Evolutionary conservation across 2,797 vertebrate species (phyloP), one percentile per base, ranked within the genome.

Genomic region (Sphaeramia orbicularis): DNA sequence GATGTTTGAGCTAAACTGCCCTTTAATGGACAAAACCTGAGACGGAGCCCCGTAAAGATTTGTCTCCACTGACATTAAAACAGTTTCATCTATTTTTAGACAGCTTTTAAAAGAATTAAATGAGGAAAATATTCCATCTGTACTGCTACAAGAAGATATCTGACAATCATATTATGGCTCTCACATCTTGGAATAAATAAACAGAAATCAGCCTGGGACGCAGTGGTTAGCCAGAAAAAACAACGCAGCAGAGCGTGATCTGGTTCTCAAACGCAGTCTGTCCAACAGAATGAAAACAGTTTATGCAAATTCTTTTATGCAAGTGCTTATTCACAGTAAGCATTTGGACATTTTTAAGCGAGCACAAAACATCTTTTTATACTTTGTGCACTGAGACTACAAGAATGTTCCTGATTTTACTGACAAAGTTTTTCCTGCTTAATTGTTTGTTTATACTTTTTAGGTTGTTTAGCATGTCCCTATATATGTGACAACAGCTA

Each of bases 1-100:
- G 36, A 63, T 66, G 67, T 78, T 57, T 38, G 45, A 73, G 53
- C 45, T 4, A 24, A 42, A 69, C 32, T 77, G 37, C 37, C 76
- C 74, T 86, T 79, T 53, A 74, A 81, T 83, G 81, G 74, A 75
- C 54, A 68, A 76, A 76, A 52, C 36, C 54, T 6, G 10, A 59
- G 47, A 11, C 27, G 50, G 27, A 64, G 56, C 38, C 10, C 36
- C 8, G 16, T 16, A 43, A 27, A 30, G 18, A 45, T 4, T 7
- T 42, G 21, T 52, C 54, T 49, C 14, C 7, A n/a, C 37, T 56
- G 40, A 35, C 53, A 21, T 27, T 37, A 10, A 41, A 8, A 11
- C n/a, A 19, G 13, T 45, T 40, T 21, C 0, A 0, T 48, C 19
- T 38, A 1, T 32, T 38, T 61, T 38, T 12, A 13, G 42, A 8